Base-by-base conservation (phyloP, 64 coral and sea anemone genomes). In the Pachyseris speciosa region DNA sequence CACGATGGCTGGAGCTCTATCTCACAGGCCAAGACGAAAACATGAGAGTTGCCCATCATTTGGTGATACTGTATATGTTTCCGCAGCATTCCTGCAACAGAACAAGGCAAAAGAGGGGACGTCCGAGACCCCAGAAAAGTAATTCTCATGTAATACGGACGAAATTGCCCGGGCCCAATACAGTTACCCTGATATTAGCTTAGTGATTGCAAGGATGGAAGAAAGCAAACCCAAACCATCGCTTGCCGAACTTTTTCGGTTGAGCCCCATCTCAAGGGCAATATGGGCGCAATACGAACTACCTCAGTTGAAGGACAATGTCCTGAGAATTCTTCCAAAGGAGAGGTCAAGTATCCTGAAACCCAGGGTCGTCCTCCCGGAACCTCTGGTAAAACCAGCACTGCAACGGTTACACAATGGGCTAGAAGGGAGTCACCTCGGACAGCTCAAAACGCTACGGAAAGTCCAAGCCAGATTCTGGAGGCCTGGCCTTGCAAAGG, bases 391-490 rank as follows among this genome's bases (percentile, higher is more conserved):
- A 33, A 34, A 84, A 48, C 42, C 65, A 83, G 78, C 87, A 50
- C 27, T 89, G 27, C 29, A 85, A 57, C 53, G 90, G 38, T 50
- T 86, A 51, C 81, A 92, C 72, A 69, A 64, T 92, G 90, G 90
- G 34, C 47, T 91, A n/a, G 79, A 74, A 91, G 79, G 78, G 10
- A 55, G 89, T 36, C 89, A 91, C 65, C 38, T 90, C 19, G 87
- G 81, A 53, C 30, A 9, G 49, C 83, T 85, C 45, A 86, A 92
- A 32, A 92, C 90, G 5, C 43, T 92, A 12, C 70, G 66, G 37
- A 86, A 92, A 78, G 53, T 92, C 24, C 69, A 92, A 85, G 78
- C 80, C 40, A 84, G 80, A 85, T 92, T 85, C 34, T 85, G 80
- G 75, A 78, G 77, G 26, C 92, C 85, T 12, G 67, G 73, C 13